Evolutionary conservation across 1,140 invertebrate genomes (phyloP).

Genomic region (Drosophila sucinea): DNA sequence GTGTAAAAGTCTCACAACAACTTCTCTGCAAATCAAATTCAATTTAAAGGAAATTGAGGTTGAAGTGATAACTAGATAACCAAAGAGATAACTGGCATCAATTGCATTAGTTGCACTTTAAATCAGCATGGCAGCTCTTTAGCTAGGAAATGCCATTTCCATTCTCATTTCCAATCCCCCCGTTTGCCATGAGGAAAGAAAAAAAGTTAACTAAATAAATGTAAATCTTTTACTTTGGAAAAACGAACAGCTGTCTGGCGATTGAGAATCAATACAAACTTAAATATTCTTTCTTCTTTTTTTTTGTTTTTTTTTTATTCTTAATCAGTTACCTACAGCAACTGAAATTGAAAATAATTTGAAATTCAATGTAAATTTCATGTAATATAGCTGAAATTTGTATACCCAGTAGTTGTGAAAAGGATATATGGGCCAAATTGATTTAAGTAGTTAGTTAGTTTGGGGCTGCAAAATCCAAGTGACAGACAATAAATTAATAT

Average conservation of each 20-base stretch:
- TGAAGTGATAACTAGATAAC: constrained; percentile 40
- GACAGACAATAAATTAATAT: too few species aligned
- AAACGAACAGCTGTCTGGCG: neutral
- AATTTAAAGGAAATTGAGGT: constrained; percentile 70
- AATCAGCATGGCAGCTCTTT: neutral
- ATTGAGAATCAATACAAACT: neutral
- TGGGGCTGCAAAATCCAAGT: too few species aligned
- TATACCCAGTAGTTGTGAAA: too few species aligned
- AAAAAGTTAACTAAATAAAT: neutral
- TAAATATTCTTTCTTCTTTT: neutral
- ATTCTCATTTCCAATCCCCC: neutral
- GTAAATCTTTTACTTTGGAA: neutral
- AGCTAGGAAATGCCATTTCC: neutral
- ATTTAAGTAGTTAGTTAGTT: too few species aligned
- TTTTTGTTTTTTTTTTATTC: neutral
- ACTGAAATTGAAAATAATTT: too few species aligned
- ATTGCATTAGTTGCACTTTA: constrained; percentile 37
- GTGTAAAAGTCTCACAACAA: neutral
- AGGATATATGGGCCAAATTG: too few species aligned
- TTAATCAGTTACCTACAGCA: neutral
- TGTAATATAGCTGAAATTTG: too few species aligned
- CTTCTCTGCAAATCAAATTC: constrained; percentile 43
- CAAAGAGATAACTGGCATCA: constrained; percentile 19
- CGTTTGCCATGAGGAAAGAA: too few species aligned
- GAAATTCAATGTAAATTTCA: too few species aligned